Evolutionary conservation across 2,113 vertebrate species (phyloP), one percentile per base, ranked within the genome.

Genomic region (Charadrius vociferus): DNA sequence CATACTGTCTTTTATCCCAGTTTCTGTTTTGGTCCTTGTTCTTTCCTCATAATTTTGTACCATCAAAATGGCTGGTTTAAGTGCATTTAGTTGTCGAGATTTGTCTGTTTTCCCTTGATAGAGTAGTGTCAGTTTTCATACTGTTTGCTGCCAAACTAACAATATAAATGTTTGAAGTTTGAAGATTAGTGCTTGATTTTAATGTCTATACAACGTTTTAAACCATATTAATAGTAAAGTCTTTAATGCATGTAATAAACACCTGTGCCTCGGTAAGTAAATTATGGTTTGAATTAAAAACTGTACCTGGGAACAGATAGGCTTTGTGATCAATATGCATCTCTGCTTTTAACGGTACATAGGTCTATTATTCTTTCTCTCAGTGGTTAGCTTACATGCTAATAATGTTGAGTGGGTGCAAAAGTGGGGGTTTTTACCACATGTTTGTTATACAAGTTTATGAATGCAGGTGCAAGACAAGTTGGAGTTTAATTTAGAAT

Each of bases 201-300:
- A 37, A 65, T 85, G 85, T 77, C 13, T 56, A 4, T 41, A 10
- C 55, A 88, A 41, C 1, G 1, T 79, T 86, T 92, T 52, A 84
- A 92, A 61, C 19, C 6, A 4, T 84, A 63, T n/a, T 71, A 65
- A 37, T 58, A 63, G 23, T 34, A 16, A 65, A 49, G 36, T 58
- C 37, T 84, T 84, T 71, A 91, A 32, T 63, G 21, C 16, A 13
- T n/a, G 10, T 53, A 71, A 47, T 93, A 58, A 85, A 67, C 24
- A 49, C 6, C 30, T 74, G 27, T 78, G 32, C 45, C 81, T 63
- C 23, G 72, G 62, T 50, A 53, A 53, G 32, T 88, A 53, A 90
- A 67, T 94, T 32, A 71, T n/a, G 34, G 12, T 77, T 93, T 85
- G 77, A 95, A 82, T 85, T 75, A 49, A 82, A 86, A 78, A 24